phyloP scores from a whole-genome alignment of 2,888 invertebrate genomes.

The Orchestes rusci region DNA sequence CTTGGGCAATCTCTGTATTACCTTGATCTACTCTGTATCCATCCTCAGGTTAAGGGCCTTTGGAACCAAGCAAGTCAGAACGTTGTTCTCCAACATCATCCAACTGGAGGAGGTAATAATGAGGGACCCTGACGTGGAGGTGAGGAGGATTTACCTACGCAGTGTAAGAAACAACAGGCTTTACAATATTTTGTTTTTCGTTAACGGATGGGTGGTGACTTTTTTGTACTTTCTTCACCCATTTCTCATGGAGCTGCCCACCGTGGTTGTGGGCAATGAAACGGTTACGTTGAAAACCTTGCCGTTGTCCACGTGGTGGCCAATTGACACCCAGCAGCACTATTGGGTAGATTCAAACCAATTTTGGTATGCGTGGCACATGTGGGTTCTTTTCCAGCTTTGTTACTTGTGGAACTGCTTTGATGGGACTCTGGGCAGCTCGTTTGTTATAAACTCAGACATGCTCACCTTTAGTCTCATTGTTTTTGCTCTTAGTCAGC shows the following conservation, averaged over 20 bases:
- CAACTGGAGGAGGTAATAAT: constrained; percentile 16
- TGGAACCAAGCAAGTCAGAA: constrained; percentile 11
- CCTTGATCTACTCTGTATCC: constrained; percentile 20
- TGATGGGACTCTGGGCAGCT: constrained; percentile 20
- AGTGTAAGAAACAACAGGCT: constrained; percentile 13
- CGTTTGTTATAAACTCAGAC: constrained; percentile 22
- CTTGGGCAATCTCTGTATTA: constrained; percentile 23
- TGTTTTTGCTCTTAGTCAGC: constrained; percentile 22
- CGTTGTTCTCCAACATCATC: constrained; percentile 20
- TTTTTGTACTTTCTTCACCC: constrained; percentile 25
- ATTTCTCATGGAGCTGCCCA: constrained; percentile 17
- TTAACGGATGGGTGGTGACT: constrained; percentile 21
- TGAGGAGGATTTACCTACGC: constrained; percentile 17
- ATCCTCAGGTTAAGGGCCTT: constrained; percentile 18
- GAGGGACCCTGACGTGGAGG: constrained; percentile 11
- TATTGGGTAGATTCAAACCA: constrained; percentile 16
- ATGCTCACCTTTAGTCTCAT: constrained; percentile 24
- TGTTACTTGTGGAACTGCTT: constrained; percentile 23
- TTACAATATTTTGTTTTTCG: constrained; percentile 18
- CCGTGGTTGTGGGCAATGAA: constrained; percentile 15
- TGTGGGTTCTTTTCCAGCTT: constrained; percentile 16
- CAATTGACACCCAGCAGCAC: constrained; percentile 21
- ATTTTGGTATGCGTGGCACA: too few species aligned
- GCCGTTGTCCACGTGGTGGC: constrained; percentile 25
- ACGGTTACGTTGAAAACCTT: constrained; percentile 19